Conservation (phyloP, 2,113 vertebrate genomes). For the Phrynosoma platyrhinos region DNA sequence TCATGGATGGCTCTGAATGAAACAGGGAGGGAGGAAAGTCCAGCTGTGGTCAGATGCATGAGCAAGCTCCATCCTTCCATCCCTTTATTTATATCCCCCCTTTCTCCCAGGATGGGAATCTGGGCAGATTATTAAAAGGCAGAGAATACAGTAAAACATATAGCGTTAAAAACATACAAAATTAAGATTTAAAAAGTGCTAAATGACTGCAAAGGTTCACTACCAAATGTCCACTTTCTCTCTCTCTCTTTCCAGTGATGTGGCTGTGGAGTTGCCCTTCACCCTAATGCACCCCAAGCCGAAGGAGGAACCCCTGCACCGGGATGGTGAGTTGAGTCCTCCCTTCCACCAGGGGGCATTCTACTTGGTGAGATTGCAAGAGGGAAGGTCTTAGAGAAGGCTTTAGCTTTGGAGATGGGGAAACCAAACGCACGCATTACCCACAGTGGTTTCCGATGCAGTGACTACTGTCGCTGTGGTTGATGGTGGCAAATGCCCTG, state of each 20-base stretch:
- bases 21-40: too few relatives aligned
- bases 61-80: too few relatives aligned
- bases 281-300: conserved; percentile 97
- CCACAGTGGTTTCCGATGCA: too few relatives aligned
- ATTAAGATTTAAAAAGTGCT: too few relatives aligned
- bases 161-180: neutral
- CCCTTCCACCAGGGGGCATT: neutral
- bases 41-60: too few relatives aligned
- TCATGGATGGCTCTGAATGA: too few relatives aligned
- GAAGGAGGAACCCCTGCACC: conserved; percentile 83
- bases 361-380: neutral
- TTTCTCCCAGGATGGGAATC: neutral
- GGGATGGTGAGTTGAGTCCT: conserved; percentile 80
- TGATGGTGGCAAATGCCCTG: neutral
- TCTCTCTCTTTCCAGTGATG: conserved; percentile 80
- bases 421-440: neutral
- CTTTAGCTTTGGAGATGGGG: neutral
- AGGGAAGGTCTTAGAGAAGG: rapidly evolving
- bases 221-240: neutral
- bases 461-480: neutral
- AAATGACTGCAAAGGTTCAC: rapidly evolving
- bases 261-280: conserved; percentile 93
- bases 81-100: too few relatives aligned
- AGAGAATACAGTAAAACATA: neutral
- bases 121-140: neutral